phyloP scores from a whole-genome alignment of 2,797 vertebrate genomes.

The Neosalanx taihuensis region DNA sequence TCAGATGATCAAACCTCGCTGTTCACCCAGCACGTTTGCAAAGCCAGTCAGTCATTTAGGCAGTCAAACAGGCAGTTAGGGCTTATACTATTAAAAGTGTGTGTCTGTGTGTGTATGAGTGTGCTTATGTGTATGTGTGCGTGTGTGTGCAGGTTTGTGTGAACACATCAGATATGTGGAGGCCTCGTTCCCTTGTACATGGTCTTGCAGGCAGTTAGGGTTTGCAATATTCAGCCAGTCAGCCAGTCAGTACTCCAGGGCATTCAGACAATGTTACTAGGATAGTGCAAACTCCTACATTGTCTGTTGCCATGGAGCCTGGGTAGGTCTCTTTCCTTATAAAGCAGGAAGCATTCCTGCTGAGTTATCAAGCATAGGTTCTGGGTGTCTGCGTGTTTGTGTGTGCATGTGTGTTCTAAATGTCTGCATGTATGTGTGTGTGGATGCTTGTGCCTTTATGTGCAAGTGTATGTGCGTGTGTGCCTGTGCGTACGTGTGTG shows the following conservation, averaged over 20 bases:
- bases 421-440: neutral
- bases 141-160: neutral
- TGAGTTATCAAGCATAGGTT: neutral
- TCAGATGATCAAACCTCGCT: neutral
- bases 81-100: neutral
- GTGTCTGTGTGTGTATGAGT: conserved; percentile 2
- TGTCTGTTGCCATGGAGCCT: too few relatives aligned
- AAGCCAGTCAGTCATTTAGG: neutral
- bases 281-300: too few relatives aligned
- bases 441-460: neutral
- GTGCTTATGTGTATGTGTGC: neutral
- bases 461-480: neutral
- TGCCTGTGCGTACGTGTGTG: neutral
- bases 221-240: too few relatives aligned
- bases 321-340: too few relatives aligned
- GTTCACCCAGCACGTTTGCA: too few relatives aligned
- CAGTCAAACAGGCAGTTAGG: conserved; percentile 5
- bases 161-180: neutral
- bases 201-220: conserved; percentile 65
- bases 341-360: too few relatives aligned
- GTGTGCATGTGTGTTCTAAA: neutral
- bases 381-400: conserved; percentile 2
- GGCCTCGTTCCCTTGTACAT: conserved; percentile 84
- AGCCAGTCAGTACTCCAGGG: too few relatives aligned
- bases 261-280: too few relatives aligned